Percentiles rank a stretch among this genome's conserved stretches.
phyloP scores from a whole-genome alignment of 2,888 invertebrate genomes.

The Patella depressa region DNA sequence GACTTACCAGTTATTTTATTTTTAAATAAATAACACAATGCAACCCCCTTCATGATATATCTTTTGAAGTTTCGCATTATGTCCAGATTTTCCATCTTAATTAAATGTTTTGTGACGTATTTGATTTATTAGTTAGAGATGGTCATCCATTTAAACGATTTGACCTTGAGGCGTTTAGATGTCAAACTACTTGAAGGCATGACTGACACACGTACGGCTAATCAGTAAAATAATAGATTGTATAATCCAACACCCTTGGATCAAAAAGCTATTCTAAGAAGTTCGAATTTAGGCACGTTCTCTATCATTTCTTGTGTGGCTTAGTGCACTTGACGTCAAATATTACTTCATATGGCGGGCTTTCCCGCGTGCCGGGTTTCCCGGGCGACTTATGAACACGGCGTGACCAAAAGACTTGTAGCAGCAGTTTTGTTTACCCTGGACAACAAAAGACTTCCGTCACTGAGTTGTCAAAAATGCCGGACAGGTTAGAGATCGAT shows the following conservation, averaged over 20 bases:
- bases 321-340: not conserved
- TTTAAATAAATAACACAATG: no score
- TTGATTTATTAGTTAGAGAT: no score
- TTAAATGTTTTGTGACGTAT: no score
- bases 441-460: constrained; percentile 7
- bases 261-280: constrained; percentile 1
- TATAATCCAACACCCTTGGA: not conserved
- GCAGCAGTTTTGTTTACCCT: not conserved
- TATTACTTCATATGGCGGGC: not conserved
- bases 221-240: not conserved
- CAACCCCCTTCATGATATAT: no score
- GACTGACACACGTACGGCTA: not conserved
- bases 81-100: no score
- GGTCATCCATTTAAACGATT: no score
- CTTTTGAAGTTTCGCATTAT: no score
- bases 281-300: constrained; percentile 6
- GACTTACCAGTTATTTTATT: no score
- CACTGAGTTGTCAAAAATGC: constrained; percentile 5
- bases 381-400: not conserved
- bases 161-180: no score
- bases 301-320: not conserved
- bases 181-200: no score
- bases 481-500: constrained; percentile 10
- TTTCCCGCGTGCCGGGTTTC: constrained; percentile 5
- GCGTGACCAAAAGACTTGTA: constrained; percentile 13